Evolutionary conservation across 2,113 vertebrate genomes (phyloP).

Genomic region (Macrotis lagotis): DNA sequence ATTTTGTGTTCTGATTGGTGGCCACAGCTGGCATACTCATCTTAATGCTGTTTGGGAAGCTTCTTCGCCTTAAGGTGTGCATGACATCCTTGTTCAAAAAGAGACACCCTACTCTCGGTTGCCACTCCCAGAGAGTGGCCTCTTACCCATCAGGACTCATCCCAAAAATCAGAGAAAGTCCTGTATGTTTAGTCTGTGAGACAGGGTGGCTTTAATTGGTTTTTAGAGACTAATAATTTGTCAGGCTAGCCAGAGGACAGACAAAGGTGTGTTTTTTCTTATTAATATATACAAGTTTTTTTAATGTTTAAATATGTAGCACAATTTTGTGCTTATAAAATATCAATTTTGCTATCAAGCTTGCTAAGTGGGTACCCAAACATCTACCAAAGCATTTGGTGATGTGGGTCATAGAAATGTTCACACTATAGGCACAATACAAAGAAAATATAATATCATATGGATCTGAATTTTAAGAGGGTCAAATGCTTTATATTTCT

Average conservation of each 20-base stretch:
- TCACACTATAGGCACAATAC: too few relatives aligned
- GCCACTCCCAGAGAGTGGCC: background rate
- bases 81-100: background rate
- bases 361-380: background rate
- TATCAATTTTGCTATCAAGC: background rate
- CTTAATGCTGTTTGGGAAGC: background rate
- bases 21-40: background rate
- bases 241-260: background rate
- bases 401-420: background rate
- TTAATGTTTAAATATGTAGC: background rate
- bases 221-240: background rate
- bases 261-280: background rate
- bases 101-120: background rate
- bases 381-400: background rate
- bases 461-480: too few relatives aligned
- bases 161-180: background rate
- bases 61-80: background rate
- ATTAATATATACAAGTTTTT: background rate
- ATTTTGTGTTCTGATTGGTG: background rate
- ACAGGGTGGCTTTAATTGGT: background rate
- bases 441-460: too few relatives aligned
- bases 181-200: background rate
- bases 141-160: background rate
- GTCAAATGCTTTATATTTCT: too few relatives aligned
- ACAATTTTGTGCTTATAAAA: background rate